Base-by-base conservation (phyloP, 2,797 vertebrate genomes). In the Xenopus petersii region DNA sequence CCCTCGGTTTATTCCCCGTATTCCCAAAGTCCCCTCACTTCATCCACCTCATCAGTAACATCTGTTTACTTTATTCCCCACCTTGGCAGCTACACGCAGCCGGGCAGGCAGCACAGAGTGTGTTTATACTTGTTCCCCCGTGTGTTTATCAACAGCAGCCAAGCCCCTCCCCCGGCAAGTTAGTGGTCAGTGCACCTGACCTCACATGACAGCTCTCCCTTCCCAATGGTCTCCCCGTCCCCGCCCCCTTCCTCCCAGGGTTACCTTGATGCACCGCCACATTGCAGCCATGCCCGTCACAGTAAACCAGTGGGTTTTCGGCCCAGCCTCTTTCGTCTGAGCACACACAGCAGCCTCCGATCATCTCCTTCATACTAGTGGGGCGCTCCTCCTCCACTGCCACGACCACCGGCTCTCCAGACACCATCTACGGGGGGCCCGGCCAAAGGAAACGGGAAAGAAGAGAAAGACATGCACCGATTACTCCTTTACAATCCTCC, bases 311-410 rank as follows among this genome's bases (percentile, higher is more conserved):
- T 21, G 97, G 96, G 86, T 99, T 99, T 85, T 98, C 97, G 80
- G 97, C 95, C 48, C 48, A 49, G 48, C 48, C 48, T 49, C 48
- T 3, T 13, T 49, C 48, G 48, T 49, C 48, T 72, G 97, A 99
- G 89, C 96, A 98, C 85, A 98, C 97, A 84, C 97, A 99, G 93
- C 96, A 99, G 79, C 97, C 97, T 80, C 96, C 97, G 88, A 98
- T 97, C 97, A 99, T 99, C 95, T 99, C 96, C 97, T 98, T 98
- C 96, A 98, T 98, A 93, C 95, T 98, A 97, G 84, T 95, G 93
- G 91, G 93, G 93, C 89, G 94, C 88, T 94, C 92, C 86, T 91
- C 91, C 93, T 96, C 92, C 92, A 95, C 92, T 91, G 84, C 93
- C 91, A 91, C 92, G 91, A 92, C 85, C 90, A 92, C 84, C 90